Evolutionary conservation across 2,113 vertebrate genomes (phyloP), one percentile per base, ranked within the genome.

Genomic region (Bos javanicus): DNA sequence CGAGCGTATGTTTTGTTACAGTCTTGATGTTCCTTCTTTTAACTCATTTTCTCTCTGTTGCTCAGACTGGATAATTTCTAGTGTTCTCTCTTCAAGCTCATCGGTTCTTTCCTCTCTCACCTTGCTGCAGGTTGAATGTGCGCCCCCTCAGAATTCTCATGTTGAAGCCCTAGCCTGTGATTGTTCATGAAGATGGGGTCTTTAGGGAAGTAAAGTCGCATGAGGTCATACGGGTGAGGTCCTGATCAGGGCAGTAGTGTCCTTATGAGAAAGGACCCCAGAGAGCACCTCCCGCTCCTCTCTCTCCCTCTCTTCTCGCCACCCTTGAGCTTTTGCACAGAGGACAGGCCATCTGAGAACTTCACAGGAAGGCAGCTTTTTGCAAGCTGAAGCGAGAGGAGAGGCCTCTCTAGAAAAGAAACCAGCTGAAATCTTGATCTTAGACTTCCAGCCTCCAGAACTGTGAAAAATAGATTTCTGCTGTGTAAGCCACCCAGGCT

Each of bases 201-300:
- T 78, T 80, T 23, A 16, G 30, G 4, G 56, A 92, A 60, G 36
- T 36, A 71, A 36, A 56, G 16, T 15, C 11, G 6, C 84, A 25
- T 21, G 16, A 81, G 16, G 5, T 59, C 5, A n/a, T 10, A n/a
- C 2, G 0, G 6, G 2, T 14, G 25, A 54, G 36, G n/a, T 19
- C n/a, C 25, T 39, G 36, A 67, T 54, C 87, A 14, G 56, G 36
- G 21, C 25, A 78, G 14, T 14, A 16, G 46, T 33, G 13, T 76
- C 46, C 52, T 94, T 48, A 4, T 23, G 3, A 36, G n/a, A 36
- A 87, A 17, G 5, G 54, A 39, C 3, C n/a, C 30, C 28, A 60
- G 39, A 54, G 10, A 52, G 10, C 28, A 43, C 36, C 6, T 81
- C 13, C 2, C 3, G 1, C 16, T 19, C 4, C 46, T 56, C 56